These are phyloP conservation scores for Oncorhynchus tshawytscha DNA, from an alignment of 2,113 vertebrate genomes.

Conservation along the genomic window DNA sequence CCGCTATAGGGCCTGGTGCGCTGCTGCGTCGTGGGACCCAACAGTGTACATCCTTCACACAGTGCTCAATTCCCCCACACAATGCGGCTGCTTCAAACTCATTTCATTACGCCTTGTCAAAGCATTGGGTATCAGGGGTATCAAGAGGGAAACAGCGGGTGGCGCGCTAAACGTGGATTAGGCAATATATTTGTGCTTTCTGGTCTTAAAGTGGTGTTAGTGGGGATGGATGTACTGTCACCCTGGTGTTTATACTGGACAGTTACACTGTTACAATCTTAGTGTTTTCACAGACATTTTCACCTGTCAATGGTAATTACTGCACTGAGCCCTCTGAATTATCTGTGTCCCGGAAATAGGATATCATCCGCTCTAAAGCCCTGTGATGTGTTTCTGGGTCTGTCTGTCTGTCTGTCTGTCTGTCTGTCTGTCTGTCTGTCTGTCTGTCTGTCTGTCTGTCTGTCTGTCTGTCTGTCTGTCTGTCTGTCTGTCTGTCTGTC, in stretches of 20 bases:
- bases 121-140: slow-evolving; percentile 66
- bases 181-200: slow-evolving; percentile 60
- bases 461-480: too few species aligned
- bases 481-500: too few species aligned
- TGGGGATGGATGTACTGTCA: slow-evolving; percentile 43
- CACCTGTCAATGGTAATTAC: slow-evolving; percentile 66
- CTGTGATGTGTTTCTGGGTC: neutral
- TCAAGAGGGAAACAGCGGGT: slow-evolving; percentile 62
- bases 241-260: slow-evolving; percentile 34
- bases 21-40: slow-evolving; percentile 76
- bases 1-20: slow-evolving; percentile 71
- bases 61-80: slow-evolving; percentile 70
- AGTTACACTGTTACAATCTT: slow-evolving; percentile 47
- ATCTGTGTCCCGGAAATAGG: slow-evolving; percentile 44
- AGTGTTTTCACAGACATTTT: slow-evolving; percentile 51
- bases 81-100: slow-evolving; percentile 68
- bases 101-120: slow-evolving; percentile 74
- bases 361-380: slow-evolving; percentile 24
- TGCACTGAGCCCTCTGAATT: slow-evolving; percentile 35
- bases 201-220: slow-evolving; percentile 62
- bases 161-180: slow-evolving; percentile 48
- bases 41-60: slow-evolving; percentile 75
- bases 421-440: too few species aligned
- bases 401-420: neutral
- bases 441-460: too few species aligned